phyloP scores from a whole-genome alignment of 1,140 invertebrate genomes.

The Conus betulinus region DNA sequence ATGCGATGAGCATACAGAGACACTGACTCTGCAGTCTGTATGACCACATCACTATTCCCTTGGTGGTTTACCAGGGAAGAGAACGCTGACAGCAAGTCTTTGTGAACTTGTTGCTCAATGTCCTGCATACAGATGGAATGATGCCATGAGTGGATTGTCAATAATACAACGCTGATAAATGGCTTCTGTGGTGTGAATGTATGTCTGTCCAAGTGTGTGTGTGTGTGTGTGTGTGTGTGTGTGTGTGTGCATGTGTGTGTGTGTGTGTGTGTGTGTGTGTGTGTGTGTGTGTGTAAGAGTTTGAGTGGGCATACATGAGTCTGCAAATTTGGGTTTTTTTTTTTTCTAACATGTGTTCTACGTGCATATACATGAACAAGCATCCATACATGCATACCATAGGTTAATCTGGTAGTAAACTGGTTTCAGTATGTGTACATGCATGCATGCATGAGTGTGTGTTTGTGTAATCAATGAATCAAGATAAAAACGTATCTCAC shows the following conservation, averaged over 20 bases:
- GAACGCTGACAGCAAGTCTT: slow-evolving; percentile 29
- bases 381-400: too few relatives aligned
- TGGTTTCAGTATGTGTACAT: too few relatives aligned
- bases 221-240: too few relatives aligned
- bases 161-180: too few relatives aligned
- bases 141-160: too few relatives aligned
- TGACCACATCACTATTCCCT: slow-evolving; percentile 55
- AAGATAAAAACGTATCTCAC: not conserved
- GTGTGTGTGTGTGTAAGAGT: not conserved
- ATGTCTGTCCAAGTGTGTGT: too few relatives aligned
- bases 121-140: not conserved
- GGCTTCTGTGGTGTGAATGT: too few relatives aligned
- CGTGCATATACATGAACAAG: too few relatives aligned
- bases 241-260: too few relatives aligned
- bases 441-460: not conserved
- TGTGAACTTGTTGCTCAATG: not conserved
- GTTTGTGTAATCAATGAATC: not conserved
- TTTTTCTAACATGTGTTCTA: too few relatives aligned
- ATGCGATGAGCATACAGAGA: slow-evolving; percentile 51
- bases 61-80: slow-evolving; percentile 49
- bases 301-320: not conserved
- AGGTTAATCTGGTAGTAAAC: too few relatives aligned
- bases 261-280: not conserved
- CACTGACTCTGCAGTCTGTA: slow-evolving; percentile 33
- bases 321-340: too few relatives aligned